Evolutionary conservation across 2,888 invertebrate species (phyloP).

Genomic region (Graphium colonna): DNA sequence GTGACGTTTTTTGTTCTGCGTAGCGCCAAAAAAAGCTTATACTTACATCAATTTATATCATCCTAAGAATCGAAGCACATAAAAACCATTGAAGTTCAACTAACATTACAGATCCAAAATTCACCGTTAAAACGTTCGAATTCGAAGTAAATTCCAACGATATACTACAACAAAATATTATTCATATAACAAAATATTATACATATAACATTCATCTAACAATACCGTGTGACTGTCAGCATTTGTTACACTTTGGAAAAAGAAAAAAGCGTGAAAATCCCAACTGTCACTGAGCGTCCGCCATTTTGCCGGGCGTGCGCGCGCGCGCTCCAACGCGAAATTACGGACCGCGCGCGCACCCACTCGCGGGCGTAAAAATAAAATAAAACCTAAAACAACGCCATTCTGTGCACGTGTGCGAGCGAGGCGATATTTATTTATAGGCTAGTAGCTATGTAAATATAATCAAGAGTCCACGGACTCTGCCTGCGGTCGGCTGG

Average conservation of each 20-base stretch:
- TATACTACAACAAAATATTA: neutral
- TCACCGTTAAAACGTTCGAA: neutral
- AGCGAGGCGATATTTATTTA: slow-evolving; percentile 75
- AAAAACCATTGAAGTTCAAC: neutral
- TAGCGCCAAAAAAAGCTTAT: no score
- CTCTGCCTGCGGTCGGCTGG: slow-evolving; percentile 71
- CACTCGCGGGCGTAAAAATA: slow-evolving; percentile 74
- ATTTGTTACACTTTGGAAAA: slow-evolving; percentile 20
- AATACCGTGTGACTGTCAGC: neutral
- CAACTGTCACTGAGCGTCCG: slow-evolving; percentile 51
- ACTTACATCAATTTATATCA: slow-evolving; percentile 17
- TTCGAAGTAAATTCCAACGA: neutral
- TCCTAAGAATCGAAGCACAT: slow-evolving; percentile 8
- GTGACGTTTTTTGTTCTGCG: no score
- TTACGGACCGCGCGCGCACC: slow-evolving; percentile 71
- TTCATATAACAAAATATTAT: no score
- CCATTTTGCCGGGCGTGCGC: slow-evolving; percentile 74
- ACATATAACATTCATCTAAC: slow-evolving; percentile 6
- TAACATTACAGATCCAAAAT: neutral
- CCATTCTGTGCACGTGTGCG: slow-evolving; percentile 76
- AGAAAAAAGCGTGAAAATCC: slow-evolving; percentile 40
- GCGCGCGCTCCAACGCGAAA: slow-evolving; percentile 77
- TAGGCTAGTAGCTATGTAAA: slow-evolving; percentile 79
- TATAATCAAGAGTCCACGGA: slow-evolving; percentile 63
- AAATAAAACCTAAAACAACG: slow-evolving; percentile 78